Evolutionary conservation across 2,888 invertebrate genomes (phyloP).

Genomic region (Cybosia mesomella): DNA sequence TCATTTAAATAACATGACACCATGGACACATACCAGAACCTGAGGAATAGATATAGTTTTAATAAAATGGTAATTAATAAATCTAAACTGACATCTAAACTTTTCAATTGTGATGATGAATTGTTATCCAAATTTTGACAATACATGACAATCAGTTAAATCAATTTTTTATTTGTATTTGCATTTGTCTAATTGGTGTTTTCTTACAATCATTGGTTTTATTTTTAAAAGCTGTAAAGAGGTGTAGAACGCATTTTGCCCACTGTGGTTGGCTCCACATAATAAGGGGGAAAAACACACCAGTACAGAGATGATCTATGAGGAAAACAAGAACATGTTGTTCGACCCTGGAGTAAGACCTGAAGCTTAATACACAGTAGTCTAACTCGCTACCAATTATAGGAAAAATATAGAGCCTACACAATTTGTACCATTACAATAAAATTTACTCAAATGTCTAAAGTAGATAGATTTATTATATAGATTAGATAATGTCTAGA

Average conservation of each 20-base stretch:
- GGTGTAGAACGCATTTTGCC: too few relatives aligned
- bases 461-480: background rate
- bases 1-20: conserved; percentile 96
- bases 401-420: background rate
- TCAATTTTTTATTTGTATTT: background rate
- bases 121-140: background rate
- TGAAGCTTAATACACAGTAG: background rate
- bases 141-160: background rate
- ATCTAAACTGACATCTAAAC: background rate
- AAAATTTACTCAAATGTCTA: background rate
- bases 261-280: too few relatives aligned
- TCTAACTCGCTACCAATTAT: background rate
- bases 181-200: background rate
- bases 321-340: background rate
- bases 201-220: background rate
- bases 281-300: too few relatives aligned
- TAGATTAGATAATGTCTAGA: background rate
- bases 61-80: background rate
- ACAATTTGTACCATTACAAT: background rate
- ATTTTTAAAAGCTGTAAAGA: too few relatives aligned
- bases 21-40: conserved; percentile 98
- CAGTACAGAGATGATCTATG: too few relatives aligned
- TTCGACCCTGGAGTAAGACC: background rate
- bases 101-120: background rate
- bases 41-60: conserved; percentile 68